Evolutionary conservation across 2,797 vertebrate species (phyloP).

Genomic region (Eremophila alpestris): DNA sequence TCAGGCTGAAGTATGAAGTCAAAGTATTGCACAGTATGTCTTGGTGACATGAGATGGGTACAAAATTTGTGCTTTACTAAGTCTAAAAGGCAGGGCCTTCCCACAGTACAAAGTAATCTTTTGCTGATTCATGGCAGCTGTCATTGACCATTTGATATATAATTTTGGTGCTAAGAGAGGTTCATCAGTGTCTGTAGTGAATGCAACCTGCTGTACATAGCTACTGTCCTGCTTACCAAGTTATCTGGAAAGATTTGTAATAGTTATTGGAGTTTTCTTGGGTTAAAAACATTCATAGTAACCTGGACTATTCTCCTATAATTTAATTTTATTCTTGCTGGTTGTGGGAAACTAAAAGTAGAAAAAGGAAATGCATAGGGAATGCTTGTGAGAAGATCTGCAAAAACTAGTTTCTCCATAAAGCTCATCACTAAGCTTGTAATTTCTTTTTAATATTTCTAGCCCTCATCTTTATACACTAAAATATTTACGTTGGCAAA

Average conservation of each 20-base stretch:
- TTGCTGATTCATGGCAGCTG: neutral
- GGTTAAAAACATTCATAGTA: neutral
- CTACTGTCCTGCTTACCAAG: neutral
- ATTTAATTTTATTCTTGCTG: neutral
- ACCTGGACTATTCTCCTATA: neutral
- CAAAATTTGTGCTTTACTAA: neutral
- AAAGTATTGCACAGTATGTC: neutral
- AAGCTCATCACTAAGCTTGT: accelerated
- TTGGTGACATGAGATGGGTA: accelerated
- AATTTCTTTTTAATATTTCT: neutral
- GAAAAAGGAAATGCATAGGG: too few relatives aligned
- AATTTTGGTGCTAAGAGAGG: neutral
- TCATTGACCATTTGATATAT: neutral
- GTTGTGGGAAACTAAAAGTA: neutral
- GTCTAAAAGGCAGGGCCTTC: neutral
- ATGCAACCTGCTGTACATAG: neutral
- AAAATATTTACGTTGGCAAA: neutral
- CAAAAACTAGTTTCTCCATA: neutral
- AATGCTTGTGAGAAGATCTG: neutral
- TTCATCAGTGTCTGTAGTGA: neutral
- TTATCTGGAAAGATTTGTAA: neutral
- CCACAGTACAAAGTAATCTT: neutral
- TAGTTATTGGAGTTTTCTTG: neutral
- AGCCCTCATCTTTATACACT: neutral
- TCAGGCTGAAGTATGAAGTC: neutral